phyloP scores from a whole-genome alignment of 2,797 vertebrate species.

The Pangasius mekongensis region DNA sequence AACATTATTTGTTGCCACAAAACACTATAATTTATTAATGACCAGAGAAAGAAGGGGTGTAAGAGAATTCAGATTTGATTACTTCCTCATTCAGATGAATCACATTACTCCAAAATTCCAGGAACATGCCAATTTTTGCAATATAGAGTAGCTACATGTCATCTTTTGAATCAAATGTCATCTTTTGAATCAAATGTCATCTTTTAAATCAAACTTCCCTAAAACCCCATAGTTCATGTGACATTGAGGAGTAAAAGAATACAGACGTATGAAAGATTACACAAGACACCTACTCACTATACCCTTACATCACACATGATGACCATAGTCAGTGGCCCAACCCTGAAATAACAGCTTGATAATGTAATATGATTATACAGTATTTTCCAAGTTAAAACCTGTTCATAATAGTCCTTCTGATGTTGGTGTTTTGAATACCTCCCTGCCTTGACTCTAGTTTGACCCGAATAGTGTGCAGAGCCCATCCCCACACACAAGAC shows the following conservation, averaged over 20 bases:
- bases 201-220: neutral
- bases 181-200: neutral
- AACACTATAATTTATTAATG: neutral
- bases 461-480: slow-evolving; percentile 25
- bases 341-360: neutral
- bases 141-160: too few relatives aligned
- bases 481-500: slow-evolving; percentile 40
- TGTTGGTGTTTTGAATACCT: slow-evolving; percentile 17
- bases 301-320: neutral
- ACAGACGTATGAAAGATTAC: neutral
- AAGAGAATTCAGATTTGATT: neutral
- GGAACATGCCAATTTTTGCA: neutral
- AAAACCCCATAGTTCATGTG: neutral
- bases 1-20: too few relatives aligned
- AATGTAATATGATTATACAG: neutral
- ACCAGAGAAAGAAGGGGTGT: neutral
- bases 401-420: neutral
- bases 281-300: neutral
- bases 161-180: too few relatives aligned
- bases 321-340: neutral
- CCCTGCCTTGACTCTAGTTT: slow-evolving; percentile 30
- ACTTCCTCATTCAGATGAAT: neutral
- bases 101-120: neutral
- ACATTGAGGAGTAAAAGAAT: neutral
- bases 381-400: slow-evolving; percentile 5